These are phyloP conservation scores for Mirza zaza DNA, from an alignment of 2,113 vertebrate genomes.

Conservation along the genomic window DNA sequence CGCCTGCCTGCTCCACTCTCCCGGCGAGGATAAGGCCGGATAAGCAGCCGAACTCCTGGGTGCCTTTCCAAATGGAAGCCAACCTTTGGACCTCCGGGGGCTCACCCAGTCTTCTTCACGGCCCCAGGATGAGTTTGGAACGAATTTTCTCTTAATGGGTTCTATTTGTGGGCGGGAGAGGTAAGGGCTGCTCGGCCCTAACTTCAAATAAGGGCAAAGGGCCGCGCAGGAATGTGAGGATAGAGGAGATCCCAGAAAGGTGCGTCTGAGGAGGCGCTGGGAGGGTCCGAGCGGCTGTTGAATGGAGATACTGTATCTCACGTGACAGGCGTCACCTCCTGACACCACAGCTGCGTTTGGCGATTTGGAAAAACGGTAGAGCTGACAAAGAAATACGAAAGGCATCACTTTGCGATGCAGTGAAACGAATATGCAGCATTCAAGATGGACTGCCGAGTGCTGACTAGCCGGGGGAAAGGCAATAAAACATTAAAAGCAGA, in stretches of 20 bases:
- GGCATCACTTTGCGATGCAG: not conserved
- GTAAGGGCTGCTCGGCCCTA: slow-evolving; percentile 12
- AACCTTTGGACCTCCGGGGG: slow-evolving; percentile 76
- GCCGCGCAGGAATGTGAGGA: slow-evolving; percentile 59
- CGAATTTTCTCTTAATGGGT: slow-evolving; percentile 73
- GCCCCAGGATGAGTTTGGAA: slow-evolving; percentile 62
- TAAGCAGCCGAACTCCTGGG: slow-evolving; percentile 72
- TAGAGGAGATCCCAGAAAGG: slow-evolving; percentile 22
- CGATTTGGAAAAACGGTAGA: slow-evolving; percentile 44
- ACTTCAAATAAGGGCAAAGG: slow-evolving; percentile 73
- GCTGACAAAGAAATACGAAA: slow-evolving; percentile 36
- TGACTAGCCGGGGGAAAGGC: not conserved
- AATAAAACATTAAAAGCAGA: not conserved
- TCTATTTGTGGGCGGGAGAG: slow-evolving; percentile 76
- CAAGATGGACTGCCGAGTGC: not conserved
- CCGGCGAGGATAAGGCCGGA: slow-evolving; percentile 73
- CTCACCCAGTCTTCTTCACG: slow-evolving; percentile 64
- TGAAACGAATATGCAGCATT: not conserved
- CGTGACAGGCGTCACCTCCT: slow-evolving; percentile 45
- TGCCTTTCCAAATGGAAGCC: slow-evolving; percentile 73
- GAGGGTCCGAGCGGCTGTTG: slow-evolving; percentile 58
- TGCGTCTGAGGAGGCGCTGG: slow-evolving; percentile 52
- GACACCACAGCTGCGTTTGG: not conserved
- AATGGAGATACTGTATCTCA: slow-evolving; percentile 56
- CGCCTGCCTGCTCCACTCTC: slow-evolving; percentile 67